Evolutionary conservation across 2,888 invertebrate genomes (phyloP).

Genomic region (Synanthedon andrenaeformis): DNA sequence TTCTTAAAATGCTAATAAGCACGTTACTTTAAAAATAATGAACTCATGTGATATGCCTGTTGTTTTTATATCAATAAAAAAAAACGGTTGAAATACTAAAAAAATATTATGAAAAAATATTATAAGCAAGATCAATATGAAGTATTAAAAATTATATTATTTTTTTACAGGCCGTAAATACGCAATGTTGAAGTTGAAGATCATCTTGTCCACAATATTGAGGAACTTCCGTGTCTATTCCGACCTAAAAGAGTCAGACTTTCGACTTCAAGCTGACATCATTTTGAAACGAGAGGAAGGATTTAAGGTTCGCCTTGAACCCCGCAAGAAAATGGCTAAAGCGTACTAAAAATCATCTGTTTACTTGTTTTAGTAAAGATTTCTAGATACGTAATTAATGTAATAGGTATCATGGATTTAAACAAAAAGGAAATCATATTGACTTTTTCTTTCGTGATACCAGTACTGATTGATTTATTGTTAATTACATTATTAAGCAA

Average conservation of each 20-base stretch:
- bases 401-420: background rate
- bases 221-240: slow-evolving; percentile 79
- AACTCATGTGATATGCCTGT: too few relatives aligned
- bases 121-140: too few relatives aligned
- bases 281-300: slow-evolving; percentile 83
- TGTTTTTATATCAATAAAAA: too few relatives aligned
- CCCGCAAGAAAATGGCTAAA: slow-evolving; percentile 67
- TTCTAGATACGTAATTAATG: background rate
- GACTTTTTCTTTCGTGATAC: slow-evolving; percentile 23
- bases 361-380: slow-evolving; percentile 9
- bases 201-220: slow-evolving; percentile 79
- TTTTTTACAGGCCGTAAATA: slow-evolving; percentile 76
- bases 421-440: background rate
- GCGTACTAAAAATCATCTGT: slow-evolving; percentile 20
- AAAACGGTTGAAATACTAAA: too few relatives aligned
- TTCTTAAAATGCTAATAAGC: too few relatives aligned
- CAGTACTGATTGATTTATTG: slow-evolving; percentile 41
- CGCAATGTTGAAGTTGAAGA: slow-evolving; percentile 84
- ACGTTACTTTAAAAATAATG: too few relatives aligned
- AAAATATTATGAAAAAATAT: too few relatives aligned
- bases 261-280: slow-evolving; percentile 80
- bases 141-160: background rate
- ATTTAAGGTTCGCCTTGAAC: slow-evolving; percentile 78
- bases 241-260: slow-evolving; percentile 76
- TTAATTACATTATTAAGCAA: slow-evolving; percentile 25